Evolutionary conservation across 2,797 vertebrate species (phyloP), one percentile per base, ranked within the genome.

Genomic region (Cygnus olor): DNA sequence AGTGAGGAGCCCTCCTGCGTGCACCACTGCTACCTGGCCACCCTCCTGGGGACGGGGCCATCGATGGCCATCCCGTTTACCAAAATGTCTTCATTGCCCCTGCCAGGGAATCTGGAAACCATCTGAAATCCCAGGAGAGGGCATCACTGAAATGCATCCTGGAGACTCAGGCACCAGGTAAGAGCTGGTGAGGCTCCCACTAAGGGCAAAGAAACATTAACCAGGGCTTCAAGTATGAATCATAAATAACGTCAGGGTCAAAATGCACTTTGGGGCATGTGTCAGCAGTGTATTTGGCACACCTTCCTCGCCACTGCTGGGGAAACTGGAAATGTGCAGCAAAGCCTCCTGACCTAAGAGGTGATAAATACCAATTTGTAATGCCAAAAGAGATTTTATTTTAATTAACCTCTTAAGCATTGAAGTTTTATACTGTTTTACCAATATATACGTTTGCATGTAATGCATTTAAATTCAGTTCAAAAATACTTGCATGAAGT

Each of bases 401-500:
- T 65, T 65, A 54, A 66, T 21, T 44, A 51, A 58, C 45, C 16
- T 32, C 54, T 44, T n/a, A 77, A 73, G 56, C 40, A 47, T 8
- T 60, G 22, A 14, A 70, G 8, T 65, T 63, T 36, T 28, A 28
- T 5, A 11, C 66, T 73, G 34, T 80, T 85, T 79, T 40, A 61
- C 45, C 49, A 56, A 13, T 72, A 72, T 17, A 21, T 53, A 2
- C 25, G 8, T 54, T 78, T 16, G 76, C 72, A 36, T 53, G n/a
- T 10, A 61, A 38, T 2, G 8, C 5, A 7, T 19, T 30, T 54
- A 60, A 57, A 80, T 27, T 8, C 22, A 16, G 21, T 71, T 83
- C 1, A 32, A 83, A 88, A 86, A 58, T 13, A 24, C 4, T 2
- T 11, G 40, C 8, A 19, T 6, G 34, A 61, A 58, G 5, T 0